phyloP scores from a whole-genome alignment of 1,140 invertebrate species.

The Drosophila ironensis region DNA sequence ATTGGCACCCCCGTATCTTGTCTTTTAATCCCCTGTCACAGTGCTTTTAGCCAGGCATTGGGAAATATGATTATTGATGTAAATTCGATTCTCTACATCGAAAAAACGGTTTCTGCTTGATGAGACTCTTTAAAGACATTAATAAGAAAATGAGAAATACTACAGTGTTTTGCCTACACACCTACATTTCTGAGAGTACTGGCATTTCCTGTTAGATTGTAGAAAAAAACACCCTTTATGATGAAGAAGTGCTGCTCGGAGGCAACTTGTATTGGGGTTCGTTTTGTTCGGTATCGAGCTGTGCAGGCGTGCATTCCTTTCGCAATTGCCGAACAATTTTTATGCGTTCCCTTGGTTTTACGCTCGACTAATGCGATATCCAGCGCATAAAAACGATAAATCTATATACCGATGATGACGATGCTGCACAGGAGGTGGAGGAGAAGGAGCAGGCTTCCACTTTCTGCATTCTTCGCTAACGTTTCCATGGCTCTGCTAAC shows the following conservation, averaged over 20 bases:
- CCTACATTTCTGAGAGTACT: too few species aligned
- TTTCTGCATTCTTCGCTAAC: conserved; percentile 54
- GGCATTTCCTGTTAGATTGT: too few species aligned
- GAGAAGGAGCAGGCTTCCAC: conserved; percentile 24
- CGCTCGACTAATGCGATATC: conserved; percentile 70
- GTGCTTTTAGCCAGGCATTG: too few species aligned
- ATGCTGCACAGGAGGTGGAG: background rate
- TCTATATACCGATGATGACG: conserved; percentile 46
- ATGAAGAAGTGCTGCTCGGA: background rate
- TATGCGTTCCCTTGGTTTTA: conserved; percentile 67
- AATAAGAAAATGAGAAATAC: too few species aligned
- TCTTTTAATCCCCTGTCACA: too few species aligned
- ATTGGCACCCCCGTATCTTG: background rate
- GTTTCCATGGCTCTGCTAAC: conserved; percentile 48
- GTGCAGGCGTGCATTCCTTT: conserved; percentile 43
- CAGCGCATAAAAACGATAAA: conserved; percentile 76
- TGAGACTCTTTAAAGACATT: too few species aligned
- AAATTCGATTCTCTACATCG: too few species aligned
- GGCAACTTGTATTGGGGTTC: conserved; percentile 13
- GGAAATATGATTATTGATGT: too few species aligned
- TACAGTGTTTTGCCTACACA: too few species aligned
- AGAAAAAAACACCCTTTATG: conserved; percentile 30
- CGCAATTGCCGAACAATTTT: conserved; percentile 38
- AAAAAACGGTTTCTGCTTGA: too few species aligned
- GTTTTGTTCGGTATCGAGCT: background rate